Base-by-base conservation (phyloP, 2,797 vertebrate genomes). In the Peromyscus melanophrys region DNA sequence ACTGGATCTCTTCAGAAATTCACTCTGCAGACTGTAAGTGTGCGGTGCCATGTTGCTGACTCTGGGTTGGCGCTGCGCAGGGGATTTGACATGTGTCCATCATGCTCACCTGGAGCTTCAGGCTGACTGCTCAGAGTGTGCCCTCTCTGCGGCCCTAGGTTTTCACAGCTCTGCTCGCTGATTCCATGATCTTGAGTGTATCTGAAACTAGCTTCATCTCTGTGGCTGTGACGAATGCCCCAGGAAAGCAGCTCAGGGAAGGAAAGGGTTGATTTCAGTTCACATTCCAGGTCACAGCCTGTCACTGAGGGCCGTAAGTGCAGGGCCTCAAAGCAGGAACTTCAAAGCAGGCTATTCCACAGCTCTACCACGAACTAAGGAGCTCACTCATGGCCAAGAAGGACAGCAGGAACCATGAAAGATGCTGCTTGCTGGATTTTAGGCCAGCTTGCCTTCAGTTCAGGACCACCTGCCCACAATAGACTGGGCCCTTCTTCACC, bases 1-100 rank as follows among this genome's bases (percentile, higher is more conserved):
- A 49, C 67, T 25, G 10, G 55, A 55, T 69, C 25, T 90, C 78
- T 23, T 57, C 14, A 61, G 25, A n/a, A 29, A 52, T 37, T 17
- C 52, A 49, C 25, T 29, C 40, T 61, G 23, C 13, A 43, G 6
- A 80, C 12, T 37, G 0, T 29, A 55, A 23, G 73, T 11, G 4
- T 65, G 1, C 1, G 1, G 0, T 1, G 16, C 4, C 9, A 23
- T 4, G 1, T 19, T 31, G 3, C 13, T 16, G 21, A 31, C 34
- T n/a, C 34, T 27, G 7, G 37, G 12, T 17, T 7, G 0, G 0
- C 0, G 0, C 25, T 43, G 3, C 10, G 29, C 7, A 9, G 40
- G 25, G 1, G 27, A 8, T 34, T 52, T 55, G 49, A 63, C 2
- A 17, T 4, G 1, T 7, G 6, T 46, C n/a, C 63, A 25, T 43